Base-by-base conservation (phyloP, 2,113 vertebrate genomes). In the Quiscalus mexicanus region DNA sequence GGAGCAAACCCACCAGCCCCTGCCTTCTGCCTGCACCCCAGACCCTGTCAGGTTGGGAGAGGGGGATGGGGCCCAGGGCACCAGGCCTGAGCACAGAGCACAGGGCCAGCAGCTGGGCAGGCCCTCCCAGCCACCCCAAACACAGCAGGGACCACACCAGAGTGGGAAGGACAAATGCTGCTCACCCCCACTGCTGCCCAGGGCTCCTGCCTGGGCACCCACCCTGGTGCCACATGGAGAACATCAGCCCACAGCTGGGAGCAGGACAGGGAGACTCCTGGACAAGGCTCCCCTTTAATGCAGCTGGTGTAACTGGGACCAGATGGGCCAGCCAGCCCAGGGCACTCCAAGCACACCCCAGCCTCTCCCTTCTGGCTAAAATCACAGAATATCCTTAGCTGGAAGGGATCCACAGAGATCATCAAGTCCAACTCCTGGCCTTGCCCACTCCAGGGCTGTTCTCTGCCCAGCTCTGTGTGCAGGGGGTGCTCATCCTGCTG, bases 1-100 rank as follows among this genome's bases (percentile, higher is more conserved):
- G 10, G 16, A 58, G 52, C 50, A 63, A 84, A 52, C 7, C 28
- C 5, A 0, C 31, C 13, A 25, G 49, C 45, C 22, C 37, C 49
- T 4, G 1, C 75, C 64, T 35, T 64, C n/a, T 73, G 30, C 79
- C 33, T 9, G 25, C 80, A 18, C 41, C 24, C 28, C 42, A n/a
- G 16, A 3, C 18, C 11, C 47, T 33, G 13, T 15, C 53, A 35
- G 56, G 58, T 47, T 56, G 17, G n/a, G 28, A 41, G 13, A 23
- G 22, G 9, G 19, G 12, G 2, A 21, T 0, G 0, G 21, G 30
- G 50, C 35, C 21, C 16, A 13, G 47, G 56, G 44, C 63, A 49
- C 11, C 6, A 15, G 39, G 20, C 4, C 45, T 56, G 37, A 7
- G 2, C 5, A 1, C 0, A 9, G 49, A 28, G 41, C 53, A 22